Conservation (phyloP, 2,888 invertebrate genomes). For the Panorpa germanica region DNA sequence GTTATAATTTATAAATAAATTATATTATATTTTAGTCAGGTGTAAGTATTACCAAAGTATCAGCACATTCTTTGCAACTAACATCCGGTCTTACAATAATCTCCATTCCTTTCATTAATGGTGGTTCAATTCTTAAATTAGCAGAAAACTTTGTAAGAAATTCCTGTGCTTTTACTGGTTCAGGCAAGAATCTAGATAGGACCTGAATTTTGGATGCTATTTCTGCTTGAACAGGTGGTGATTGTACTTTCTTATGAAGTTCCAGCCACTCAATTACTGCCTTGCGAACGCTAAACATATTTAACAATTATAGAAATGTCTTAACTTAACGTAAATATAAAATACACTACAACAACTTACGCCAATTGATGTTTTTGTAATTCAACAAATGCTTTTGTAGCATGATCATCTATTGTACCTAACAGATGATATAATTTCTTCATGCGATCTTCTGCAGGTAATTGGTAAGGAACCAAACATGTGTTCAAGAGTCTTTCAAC, state of each 20-base stretch:
- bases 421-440: conserved; percentile 79
- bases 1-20: conserved; percentile 4
- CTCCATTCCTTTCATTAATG: conserved; percentile 63
- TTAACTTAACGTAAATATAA: conserved; percentile 3
- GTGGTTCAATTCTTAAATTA: conserved; percentile 54
- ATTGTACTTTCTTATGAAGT: conserved; percentile 50
- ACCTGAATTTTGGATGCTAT: conserved; percentile 38
- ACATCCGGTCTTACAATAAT: conserved; percentile 74
- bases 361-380: conserved; percentile 79
- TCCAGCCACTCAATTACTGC: conserved; percentile 79
- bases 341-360: conserved; percentile 19
- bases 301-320: conserved; percentile 5
- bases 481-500: conserved; percentile 88
- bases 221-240: conserved; percentile 52
- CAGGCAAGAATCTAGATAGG: conserved; percentile 57
- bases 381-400: conserved; percentile 83
- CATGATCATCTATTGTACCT: conserved; percentile 88
- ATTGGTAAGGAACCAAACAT: conserved; percentile 83
- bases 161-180: conserved; percentile 81
- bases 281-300: conserved; percentile 41
- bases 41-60: conserved; percentile 48
- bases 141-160: conserved; percentile 66
- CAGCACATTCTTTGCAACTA: conserved; percentile 89
- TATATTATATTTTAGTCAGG: neutral
- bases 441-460: conserved; percentile 77